These are phyloP conservation scores for Zaprionus obscuricornis DNA, from an alignment of 2,888 invertebrate genomes.

Conservation along the genomic window DNA sequence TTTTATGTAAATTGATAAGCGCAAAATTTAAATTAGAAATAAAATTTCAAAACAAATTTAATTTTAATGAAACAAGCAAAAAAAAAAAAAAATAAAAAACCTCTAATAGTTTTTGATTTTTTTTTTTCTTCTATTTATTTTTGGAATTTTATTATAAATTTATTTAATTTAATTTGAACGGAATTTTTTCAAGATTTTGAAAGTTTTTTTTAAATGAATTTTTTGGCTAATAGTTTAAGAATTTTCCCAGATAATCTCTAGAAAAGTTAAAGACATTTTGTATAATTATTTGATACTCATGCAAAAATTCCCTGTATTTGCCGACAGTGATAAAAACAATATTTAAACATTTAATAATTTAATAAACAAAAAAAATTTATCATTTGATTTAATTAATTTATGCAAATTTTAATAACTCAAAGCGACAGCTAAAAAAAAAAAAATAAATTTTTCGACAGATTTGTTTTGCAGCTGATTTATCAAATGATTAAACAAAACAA, in stretches of 20 bases:
- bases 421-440: conserved; percentile 55
- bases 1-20: conserved; percentile 65
- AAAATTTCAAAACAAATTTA: no score
- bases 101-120: conserved; percentile 42
- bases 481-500: no score
- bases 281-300: conserved; percentile 7
- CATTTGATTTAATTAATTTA: conserved; percentile 40
- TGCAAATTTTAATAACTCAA: conserved; percentile 59
- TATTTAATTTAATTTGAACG: conserved; percentile 5
- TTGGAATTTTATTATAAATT: conserved; percentile 13
- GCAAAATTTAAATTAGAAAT: no score
- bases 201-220: not conserved
- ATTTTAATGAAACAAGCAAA: conserved; percentile 47
- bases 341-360: conserved; percentile 24
- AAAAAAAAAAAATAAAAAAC: conserved; percentile 29
- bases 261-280: conserved; percentile 5
- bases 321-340: not conserved
- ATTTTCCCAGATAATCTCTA: not conserved
- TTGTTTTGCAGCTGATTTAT: conserved; percentile 50
- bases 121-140: no score
- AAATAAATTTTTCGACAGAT: conserved; percentile 29
- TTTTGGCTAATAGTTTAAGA: not conserved
- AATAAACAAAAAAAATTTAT: conserved; percentile 22
- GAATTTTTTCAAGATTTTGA: no score
- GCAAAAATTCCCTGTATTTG: not conserved